These are phyloP conservation scores for Myopa tessellatipennis DNA, from an alignment of 2,888 invertebrate genomes.

Conservation along the genomic window DNA sequence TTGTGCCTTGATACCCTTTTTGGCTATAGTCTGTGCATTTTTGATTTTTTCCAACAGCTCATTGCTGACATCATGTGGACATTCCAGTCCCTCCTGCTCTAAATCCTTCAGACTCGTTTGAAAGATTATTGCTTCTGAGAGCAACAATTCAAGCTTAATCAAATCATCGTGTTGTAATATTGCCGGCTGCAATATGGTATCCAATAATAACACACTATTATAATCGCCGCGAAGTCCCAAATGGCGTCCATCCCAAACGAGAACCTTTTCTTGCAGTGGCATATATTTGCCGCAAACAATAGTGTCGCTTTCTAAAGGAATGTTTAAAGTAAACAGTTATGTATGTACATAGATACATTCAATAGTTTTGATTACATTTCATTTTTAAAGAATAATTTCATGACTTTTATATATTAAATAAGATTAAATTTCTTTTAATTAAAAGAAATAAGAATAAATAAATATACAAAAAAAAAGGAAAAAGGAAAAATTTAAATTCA, in stretches of 20 bases:
- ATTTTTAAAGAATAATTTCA: too few species aligned
- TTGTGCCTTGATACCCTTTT: constrained; percentile 90
- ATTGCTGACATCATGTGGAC: constrained; percentile 80
- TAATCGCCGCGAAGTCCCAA: constrained; percentile 90
- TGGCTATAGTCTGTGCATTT: constrained; percentile 76
- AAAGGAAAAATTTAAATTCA: too few species aligned
- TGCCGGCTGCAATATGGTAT: constrained; percentile 88
- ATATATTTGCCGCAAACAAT: constrained; percentile 80
- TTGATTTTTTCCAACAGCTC: constrained; percentile 83
- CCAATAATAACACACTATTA: constrained; percentile 89
- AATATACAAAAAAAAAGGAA: too few species aligned
- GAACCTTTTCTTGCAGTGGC: constrained; percentile 82
- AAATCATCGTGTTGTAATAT: constrained; percentile 80
- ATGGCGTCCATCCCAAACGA: constrained; percentile 84
- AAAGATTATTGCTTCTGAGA: constrained; percentile 88
- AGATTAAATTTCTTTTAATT: too few species aligned
- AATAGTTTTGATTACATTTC: too few species aligned
- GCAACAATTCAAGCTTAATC: constrained; percentile 85
- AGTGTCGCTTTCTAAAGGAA: constrained; percentile 71
- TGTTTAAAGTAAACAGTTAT: not conserved
- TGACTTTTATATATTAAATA: too few species aligned
- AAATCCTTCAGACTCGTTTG: constrained; percentile 82
- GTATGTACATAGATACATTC: not conserved
- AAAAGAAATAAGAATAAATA: too few species aligned
- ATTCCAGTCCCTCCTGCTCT: constrained; percentile 81